These are phyloP conservation scores for Menidia menidia DNA, from an alignment of 2,797 vertebrate genomes.

Conservation along the genomic window DNA sequence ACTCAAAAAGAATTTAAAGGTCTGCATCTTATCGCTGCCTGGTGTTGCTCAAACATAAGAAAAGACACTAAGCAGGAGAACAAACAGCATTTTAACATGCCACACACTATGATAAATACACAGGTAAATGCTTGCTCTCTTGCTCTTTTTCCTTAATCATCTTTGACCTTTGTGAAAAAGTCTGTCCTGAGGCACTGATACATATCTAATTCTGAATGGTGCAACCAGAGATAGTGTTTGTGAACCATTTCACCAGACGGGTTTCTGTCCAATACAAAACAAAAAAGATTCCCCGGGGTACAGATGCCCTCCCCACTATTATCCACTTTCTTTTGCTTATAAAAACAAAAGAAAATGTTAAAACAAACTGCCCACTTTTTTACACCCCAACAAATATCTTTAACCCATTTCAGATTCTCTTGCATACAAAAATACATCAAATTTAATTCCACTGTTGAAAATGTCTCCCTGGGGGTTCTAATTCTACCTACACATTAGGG, in stretches of 20 bases:
- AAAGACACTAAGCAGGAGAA: constrained; percentile 31
- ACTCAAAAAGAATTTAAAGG: constrained; percentile 16
- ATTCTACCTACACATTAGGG: constrained; percentile 28
- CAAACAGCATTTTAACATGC: constrained; percentile 38
- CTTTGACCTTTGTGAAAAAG: constrained; percentile 44
- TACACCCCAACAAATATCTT: constrained; percentile 30
- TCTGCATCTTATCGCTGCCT: constrained; percentile 16
- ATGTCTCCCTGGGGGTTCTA: constrained; percentile 13
- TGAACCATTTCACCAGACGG: constrained; percentile 39
- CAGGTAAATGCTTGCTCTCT: constrained; percentile 22
- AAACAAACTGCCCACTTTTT: constrained; percentile 26
- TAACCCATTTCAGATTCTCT: constrained; percentile 30
- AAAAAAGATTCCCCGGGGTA: constrained; percentile 38
- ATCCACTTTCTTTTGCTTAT: constrained; percentile 30
- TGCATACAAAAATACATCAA: constrained; percentile 72
- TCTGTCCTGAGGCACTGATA: constrained; percentile 30
- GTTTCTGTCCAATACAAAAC: constrained; percentile 38
- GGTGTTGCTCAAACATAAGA: constrained; percentile 26
- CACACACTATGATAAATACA: constrained; percentile 29
- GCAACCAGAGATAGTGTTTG: constrained; percentile 39
- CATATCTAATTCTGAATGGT: constrained; percentile 15
- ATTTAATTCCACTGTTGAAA: constrained; percentile 43
- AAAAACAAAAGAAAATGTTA: constrained; percentile 1
- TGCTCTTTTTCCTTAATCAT: constrained; percentile 18
- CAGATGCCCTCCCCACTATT: constrained; percentile 34